Evolutionary conservation across 2,113 vertebrate genomes (phyloP).

Genomic region (Marcusenius ussheri): DNA sequence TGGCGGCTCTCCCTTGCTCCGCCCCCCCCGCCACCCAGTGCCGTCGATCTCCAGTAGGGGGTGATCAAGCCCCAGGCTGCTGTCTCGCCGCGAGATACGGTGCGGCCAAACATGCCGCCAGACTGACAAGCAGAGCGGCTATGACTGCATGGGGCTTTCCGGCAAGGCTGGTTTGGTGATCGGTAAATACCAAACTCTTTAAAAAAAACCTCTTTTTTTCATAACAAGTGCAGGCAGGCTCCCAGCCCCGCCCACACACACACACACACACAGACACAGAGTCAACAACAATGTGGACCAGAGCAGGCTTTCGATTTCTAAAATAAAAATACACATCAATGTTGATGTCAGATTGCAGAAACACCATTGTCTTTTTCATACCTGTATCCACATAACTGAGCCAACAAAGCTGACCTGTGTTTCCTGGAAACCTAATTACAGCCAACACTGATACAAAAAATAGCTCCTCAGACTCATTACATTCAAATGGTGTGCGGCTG

Average conservation of each 20-base stretch:
- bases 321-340: neutral
- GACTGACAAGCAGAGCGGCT: neutral
- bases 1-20: neutral
- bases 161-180: neutral
- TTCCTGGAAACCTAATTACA: neutral
- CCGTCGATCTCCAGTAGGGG: neutral
- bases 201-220: neutral
- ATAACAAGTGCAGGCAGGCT: neutral
- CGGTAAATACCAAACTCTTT: neutral
- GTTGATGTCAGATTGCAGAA: neutral
- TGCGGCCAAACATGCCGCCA: neutral
- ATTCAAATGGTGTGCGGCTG: neutral
- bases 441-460: neutral
- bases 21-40: neutral
- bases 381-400: neutral
- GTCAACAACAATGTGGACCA: neutral
- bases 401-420: neutral
- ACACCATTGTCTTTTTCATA: neutral
- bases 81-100: neutral
- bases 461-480: neutral
- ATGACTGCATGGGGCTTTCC: neutral
- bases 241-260: neutral
- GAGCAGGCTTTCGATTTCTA: neutral
- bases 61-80: neutral
- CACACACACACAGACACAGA: neutral